A percentile compares a stretch with the other conserved stretches of the same genome.
phyloP scores from a whole-genome alignment of 2,888 invertebrate genomes.

The Synanthedon myopaeformis region DNA sequence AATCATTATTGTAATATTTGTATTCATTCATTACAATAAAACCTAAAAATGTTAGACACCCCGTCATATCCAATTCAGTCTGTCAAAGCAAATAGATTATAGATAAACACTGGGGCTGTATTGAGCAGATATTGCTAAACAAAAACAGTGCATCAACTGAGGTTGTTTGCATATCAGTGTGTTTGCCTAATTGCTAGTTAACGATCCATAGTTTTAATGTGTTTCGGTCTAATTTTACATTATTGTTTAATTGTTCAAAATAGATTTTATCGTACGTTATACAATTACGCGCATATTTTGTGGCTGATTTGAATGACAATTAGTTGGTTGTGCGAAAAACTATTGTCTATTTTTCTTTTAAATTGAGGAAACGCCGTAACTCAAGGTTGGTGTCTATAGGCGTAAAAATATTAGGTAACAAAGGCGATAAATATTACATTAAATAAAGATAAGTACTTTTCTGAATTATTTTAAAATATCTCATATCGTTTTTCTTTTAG shows the following conservation, averaged over 20 bases:
- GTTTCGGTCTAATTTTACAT: constrained; percentile 1
- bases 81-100: no score
- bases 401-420: no score
- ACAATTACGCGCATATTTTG: neutral
- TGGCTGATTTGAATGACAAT: neutral
- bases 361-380: no score
- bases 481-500: neutral
- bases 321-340: neutral
- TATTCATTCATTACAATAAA: no score
- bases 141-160: neutral
- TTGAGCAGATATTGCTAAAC: neutral
- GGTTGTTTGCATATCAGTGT: neutral
- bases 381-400: no score
- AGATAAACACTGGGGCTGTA: no score
- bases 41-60: no score
- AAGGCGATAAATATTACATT: no score
- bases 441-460: neutral
- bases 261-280: neutral
- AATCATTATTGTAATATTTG: no score
- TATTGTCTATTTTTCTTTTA: no score
- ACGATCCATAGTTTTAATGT: constrained; percentile 1
- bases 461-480: neutral
- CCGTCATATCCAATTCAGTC: no score
- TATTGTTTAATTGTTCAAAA: neutral
- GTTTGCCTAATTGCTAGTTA: constrained; percentile 2